A percentile compares a stretch with the other conserved stretches of the same genome.
Conservation (phyloP, 2,797 vertebrate genomes). For the Coracias cyanogaster region DNA sequence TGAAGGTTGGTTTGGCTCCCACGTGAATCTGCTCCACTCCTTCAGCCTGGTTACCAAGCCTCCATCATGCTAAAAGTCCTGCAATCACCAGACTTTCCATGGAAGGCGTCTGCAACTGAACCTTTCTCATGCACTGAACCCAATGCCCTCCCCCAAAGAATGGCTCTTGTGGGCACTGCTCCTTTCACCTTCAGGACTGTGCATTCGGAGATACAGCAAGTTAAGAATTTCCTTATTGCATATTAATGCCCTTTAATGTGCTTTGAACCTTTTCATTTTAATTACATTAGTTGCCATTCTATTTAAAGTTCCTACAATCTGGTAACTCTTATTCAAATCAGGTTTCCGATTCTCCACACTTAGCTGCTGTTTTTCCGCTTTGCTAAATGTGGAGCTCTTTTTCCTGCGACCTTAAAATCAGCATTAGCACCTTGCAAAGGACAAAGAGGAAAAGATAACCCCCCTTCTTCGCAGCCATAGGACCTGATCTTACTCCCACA, state of each 20-base stretch:
- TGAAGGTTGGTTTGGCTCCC: background rate
- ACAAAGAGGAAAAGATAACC: background rate
- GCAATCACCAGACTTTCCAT: background rate
- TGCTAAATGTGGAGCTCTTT: background rate
- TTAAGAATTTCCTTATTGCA: background rate
- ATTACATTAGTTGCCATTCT: slow-evolving; percentile 41
- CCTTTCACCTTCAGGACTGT: background rate
- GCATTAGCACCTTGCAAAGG: background rate
- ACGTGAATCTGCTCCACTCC: fast-evolving
- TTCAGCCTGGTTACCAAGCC: fast-evolving
- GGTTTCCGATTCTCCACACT: slow-evolving; percentile 40
- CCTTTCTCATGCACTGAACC: background rate
- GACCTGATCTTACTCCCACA: background rate
- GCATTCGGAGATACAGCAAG: background rate
- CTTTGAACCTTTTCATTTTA: slow-evolving; percentile 36
- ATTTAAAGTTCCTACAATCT: slow-evolving; percentile 40
- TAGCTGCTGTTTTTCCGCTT: slow-evolving; percentile 35
- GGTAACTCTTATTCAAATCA: slow-evolving; percentile 39
- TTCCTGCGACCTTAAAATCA: background rate
- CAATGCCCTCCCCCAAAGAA: background rate
- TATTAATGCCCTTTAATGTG: slow-evolving; percentile 12
- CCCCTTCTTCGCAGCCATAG: background rate
- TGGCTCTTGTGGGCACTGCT: background rate
- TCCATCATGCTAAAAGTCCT: fast-evolving
- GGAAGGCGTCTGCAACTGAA: background rate